Conservation (phyloP, 2,888 invertebrate species). For the Zaprionus lineosus region DNA sequence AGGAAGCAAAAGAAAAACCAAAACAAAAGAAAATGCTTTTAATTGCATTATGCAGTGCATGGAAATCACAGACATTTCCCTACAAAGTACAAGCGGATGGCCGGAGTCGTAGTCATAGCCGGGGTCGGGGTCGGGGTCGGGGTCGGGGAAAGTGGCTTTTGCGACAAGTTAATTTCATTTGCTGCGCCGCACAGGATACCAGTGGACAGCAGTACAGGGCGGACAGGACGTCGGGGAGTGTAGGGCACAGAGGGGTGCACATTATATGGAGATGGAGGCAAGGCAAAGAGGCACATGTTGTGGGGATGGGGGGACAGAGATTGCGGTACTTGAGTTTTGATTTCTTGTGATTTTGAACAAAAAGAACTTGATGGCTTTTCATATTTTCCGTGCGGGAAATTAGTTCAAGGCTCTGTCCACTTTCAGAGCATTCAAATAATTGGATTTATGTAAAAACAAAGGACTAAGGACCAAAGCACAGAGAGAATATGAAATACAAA, state of each 20-base stretch:
- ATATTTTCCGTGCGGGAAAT: slow-evolving; percentile 29
- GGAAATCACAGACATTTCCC: slow-evolving; percentile 54
- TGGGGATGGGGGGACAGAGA: neutral
- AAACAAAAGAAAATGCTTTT: slow-evolving; percentile 54
- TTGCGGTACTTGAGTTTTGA: slow-evolving; percentile 16
- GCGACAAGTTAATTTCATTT: slow-evolving; percentile 60
- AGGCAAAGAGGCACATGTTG: neutral
- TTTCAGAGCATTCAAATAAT: slow-evolving; percentile 15
- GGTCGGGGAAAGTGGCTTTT: neutral
- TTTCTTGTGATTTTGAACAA: too few species aligned
- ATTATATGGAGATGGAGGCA: too few species aligned
- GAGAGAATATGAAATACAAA: neutral
- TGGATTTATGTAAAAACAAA: slow-evolving; percentile 2
- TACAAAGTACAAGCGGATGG: slow-evolving; percentile 4
- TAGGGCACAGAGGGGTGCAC: too few species aligned
- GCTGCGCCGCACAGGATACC: slow-evolving; percentile 46
- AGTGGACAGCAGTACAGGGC: slow-evolving; percentile 15
- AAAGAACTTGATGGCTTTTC: slow-evolving; percentile 11
- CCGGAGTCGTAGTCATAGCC: too few species aligned
- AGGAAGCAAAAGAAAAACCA: slow-evolving; percentile 30
- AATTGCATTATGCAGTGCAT: slow-evolving; percentile 69
- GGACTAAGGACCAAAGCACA: neutral
- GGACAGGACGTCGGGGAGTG: too few species aligned
- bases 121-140: neutral
- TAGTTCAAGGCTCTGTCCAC: slow-evolving; percentile 33